Base-by-base conservation (phyloP, 2,797 vertebrate species). In the Megaceryle alcyon region DNA sequence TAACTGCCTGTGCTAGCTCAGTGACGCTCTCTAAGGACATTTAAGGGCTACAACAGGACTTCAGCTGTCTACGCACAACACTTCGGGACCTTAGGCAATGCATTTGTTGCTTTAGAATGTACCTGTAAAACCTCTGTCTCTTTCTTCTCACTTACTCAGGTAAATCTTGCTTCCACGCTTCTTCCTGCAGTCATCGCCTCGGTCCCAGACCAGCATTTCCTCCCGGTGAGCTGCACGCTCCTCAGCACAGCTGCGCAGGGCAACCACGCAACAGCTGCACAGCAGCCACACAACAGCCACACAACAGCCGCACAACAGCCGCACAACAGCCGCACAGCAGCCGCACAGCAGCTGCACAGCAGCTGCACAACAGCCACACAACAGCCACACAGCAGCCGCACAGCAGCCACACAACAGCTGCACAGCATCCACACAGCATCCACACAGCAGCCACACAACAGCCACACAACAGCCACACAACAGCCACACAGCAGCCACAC, bases 31-130 rank as follows among this genome's bases (percentile, higher is more conserved):
- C n/a, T 15, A 1, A 26, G 68, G 43, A 10, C 10, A 20, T 1
- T 19, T 33, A 44, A 41, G 83, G 57, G 44, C 60, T 71, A 10
- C 65, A 19, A 2, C 28, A 33, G 53, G 48, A 26, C 65, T 81
- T 22, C 1, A 14, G 26, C 31, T 20, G 35, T 23, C 68, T 68
- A 2, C 31, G 9, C 1, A 7, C 9, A 1, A 0, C 48, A 35
- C 35, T 6, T 43, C 29, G 16, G 63, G 26, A 43, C 37, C 39
- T 43, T 1, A 9, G 25, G 4, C 19, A n/a, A 51, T 9, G 12
- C 8, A 16, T 41, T 10, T 15, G 20, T 39, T 79, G 26, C 71
- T 60, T 57, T 28, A 60, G 48, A 81, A 49, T 1, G 0, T 2
- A 72, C 33, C n/a, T 10, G 53, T 25, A 21, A 60, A 73, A 33